Conservation (phyloP, 2,113 vertebrate species). For the Salvelinus namaycush region DNA sequence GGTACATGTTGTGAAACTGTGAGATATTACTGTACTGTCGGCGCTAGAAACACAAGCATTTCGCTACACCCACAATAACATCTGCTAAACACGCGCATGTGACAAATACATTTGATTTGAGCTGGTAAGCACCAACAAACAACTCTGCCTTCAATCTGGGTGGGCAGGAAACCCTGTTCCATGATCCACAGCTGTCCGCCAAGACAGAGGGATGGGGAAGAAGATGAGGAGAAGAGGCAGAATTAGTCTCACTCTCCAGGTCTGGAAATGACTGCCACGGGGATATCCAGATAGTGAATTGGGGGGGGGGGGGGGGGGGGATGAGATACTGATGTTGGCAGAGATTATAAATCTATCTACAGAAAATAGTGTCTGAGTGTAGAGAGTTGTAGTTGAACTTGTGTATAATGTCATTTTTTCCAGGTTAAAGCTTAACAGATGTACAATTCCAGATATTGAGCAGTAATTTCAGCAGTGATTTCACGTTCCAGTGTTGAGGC, state of each 20-base stretch:
- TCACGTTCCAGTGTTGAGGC: too few species aligned
- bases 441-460: slow-evolving; percentile 43
- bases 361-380: slow-evolving; percentile 19
- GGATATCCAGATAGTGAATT: slow-evolving; percentile 50
- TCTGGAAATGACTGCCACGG: slow-evolving; percentile 2
- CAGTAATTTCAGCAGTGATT: not conserved
- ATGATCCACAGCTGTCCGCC: slow-evolving; percentile 61
- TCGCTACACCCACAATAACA: too few species aligned
- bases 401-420: slow-evolving; percentile 54
- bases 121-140: not conserved
- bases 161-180: slow-evolving; percentile 67
- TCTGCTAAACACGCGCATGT: too few species aligned
- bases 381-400: slow-evolving; percentile 48
- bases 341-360: slow-evolving; percentile 55
- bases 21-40: too few species aligned
- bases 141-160: slow-evolving; percentile 44
- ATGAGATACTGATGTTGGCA: slow-evolving; percentile 45
- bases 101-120: too few species aligned
- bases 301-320: slow-evolving; percentile 48
- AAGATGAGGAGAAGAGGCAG: slow-evolving; percentile 4
- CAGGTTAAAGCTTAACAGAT: slow-evolving; percentile 26
- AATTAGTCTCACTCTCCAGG: slow-evolving; percentile 32
- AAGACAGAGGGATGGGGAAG: slow-evolving; percentile 25
- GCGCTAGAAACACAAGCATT: too few species aligned
- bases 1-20: too few species aligned